These are phyloP conservation scores for Copsychus sechellarum DNA, from an alignment of 2,113 vertebrate genomes.

Conservation along the genomic window DNA sequence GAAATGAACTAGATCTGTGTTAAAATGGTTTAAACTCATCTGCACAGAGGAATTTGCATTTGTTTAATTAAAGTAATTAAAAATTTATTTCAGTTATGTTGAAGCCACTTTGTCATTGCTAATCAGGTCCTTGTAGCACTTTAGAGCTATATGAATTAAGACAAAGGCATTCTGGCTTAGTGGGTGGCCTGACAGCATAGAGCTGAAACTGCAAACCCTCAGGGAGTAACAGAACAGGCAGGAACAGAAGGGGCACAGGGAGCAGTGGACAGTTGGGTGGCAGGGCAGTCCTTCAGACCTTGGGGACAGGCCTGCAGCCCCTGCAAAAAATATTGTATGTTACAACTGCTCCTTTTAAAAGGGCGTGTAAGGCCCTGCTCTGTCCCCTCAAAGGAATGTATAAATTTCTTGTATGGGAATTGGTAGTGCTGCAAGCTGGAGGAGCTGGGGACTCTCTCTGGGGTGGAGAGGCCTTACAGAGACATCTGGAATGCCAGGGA, in stretches of 20 bases:
- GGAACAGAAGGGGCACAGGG: neutral
- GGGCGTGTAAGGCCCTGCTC: neutral
- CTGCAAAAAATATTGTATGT: neutral
- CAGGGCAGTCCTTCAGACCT: neutral
- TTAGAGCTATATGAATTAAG: constrained; percentile 23
- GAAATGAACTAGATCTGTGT: neutral
- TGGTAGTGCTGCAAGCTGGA: neutral
- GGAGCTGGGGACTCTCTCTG: neutral
- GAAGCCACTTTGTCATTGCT: constrained; percentile 23
- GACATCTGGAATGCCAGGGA: neutral
- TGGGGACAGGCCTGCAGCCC: neutral
- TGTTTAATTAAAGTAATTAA: constrained; percentile 57
- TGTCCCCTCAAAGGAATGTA: neutral
- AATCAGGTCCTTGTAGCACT: neutral
- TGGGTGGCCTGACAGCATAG: neutral
- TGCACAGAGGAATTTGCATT: constrained; percentile 28
- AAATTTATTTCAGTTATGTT: constrained; percentile 14
- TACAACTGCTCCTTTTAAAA: neutral
- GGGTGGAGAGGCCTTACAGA: neutral
- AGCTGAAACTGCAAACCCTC: neutral
- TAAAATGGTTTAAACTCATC: neutral
- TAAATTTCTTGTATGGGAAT: neutral
- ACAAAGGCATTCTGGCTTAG: neutral
- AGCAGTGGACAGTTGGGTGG: neutral
- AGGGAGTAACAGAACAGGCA: neutral